phyloP scores from a whole-genome alignment of 2,113 vertebrate genomes.

The Cisticola juncidis region DNA sequence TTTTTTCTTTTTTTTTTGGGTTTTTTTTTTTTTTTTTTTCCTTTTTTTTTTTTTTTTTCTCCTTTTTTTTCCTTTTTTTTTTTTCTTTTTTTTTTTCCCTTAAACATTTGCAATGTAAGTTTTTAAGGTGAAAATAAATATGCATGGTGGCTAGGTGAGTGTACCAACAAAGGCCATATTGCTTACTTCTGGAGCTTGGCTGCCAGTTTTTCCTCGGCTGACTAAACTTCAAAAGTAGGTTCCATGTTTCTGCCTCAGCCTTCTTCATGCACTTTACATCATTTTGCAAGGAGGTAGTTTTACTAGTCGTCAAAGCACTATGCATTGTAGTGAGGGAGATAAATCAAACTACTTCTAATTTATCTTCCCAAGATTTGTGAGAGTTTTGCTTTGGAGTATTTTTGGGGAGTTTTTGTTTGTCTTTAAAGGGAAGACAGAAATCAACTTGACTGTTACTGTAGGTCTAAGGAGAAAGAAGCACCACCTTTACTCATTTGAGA shows the following conservation, averaged over 20 bases:
- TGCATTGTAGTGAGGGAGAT: not conserved
- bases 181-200: not conserved
- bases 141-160: not conserved
- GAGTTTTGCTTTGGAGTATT: not conserved
- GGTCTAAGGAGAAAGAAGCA: not conserved
- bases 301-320: not conserved
- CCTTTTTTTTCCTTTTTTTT: too few relatives aligned
- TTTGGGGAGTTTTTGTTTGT: not conserved
- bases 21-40: not conserved
- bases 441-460: not conserved
- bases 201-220: not conserved
- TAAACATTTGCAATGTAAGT: not conserved
- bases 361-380: not conserved
- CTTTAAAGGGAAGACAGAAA: not conserved
- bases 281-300: not conserved
- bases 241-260: not conserved
- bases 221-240: not conserved
- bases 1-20: not conserved
- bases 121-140: not conserved
- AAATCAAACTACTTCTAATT: not conserved
- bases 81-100: not conserved
- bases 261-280: not conserved
- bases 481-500: not conserved
- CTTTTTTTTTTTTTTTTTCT: too few relatives aligned
- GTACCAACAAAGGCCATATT: not conserved